These are phyloP conservation scores for Cremastinae sp. DNA, from an alignment of 2,888 invertebrate genomes.

Conservation along the genomic window DNA sequence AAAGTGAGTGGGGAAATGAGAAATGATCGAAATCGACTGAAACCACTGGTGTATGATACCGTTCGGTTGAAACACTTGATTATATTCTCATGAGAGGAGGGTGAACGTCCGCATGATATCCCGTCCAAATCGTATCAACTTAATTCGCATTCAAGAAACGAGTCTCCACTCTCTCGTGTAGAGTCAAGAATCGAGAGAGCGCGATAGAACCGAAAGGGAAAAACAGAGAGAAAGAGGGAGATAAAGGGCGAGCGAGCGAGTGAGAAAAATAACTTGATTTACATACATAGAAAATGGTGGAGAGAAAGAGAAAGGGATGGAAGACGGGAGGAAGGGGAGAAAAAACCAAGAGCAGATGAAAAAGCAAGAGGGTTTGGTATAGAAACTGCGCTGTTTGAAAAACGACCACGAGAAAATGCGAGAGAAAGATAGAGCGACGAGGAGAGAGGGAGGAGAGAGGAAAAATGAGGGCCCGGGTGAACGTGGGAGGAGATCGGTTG, in stretches of 20 bases:
- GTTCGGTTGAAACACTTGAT: slow-evolving; percentile 66
- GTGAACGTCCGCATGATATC: slow-evolving; percentile 65
- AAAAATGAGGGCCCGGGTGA: slow-evolving; percentile 27
- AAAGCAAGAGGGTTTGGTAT: slow-evolving; percentile 28
- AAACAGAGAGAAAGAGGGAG: slow-evolving; percentile 16
- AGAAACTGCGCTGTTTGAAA: slow-evolving; percentile 47
- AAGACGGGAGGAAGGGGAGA: slow-evolving; percentile 18
- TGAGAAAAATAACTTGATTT: no score
- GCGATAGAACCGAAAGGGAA: slow-evolving; percentile 52
- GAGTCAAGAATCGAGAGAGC: slow-evolving; percentile 67
- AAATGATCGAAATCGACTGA: slow-evolving; percentile 63
- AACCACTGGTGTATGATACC: slow-evolving; percentile 69
- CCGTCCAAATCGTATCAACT: slow-evolving; percentile 75
- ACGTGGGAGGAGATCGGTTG: slow-evolving; percentile 64
- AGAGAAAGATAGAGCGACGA: slow-evolving; percentile 33
- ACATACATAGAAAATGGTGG: no score
- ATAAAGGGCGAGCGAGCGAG: slow-evolving; percentile 39
- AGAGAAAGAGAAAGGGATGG: slow-evolving; percentile 32
- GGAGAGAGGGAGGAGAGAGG: slow-evolving; percentile 44
- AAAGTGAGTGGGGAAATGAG: background rate
- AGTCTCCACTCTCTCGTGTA: slow-evolving; percentile 69
- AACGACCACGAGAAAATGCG: slow-evolving; percentile 25
- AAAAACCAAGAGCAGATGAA: slow-evolving; percentile 41
- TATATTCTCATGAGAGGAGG: slow-evolving; percentile 36
- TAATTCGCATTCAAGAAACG: slow-evolving; percentile 75